phyloP scores from a whole-genome alignment of 2,113 vertebrate species.

The Microtus oregoni region DNA sequence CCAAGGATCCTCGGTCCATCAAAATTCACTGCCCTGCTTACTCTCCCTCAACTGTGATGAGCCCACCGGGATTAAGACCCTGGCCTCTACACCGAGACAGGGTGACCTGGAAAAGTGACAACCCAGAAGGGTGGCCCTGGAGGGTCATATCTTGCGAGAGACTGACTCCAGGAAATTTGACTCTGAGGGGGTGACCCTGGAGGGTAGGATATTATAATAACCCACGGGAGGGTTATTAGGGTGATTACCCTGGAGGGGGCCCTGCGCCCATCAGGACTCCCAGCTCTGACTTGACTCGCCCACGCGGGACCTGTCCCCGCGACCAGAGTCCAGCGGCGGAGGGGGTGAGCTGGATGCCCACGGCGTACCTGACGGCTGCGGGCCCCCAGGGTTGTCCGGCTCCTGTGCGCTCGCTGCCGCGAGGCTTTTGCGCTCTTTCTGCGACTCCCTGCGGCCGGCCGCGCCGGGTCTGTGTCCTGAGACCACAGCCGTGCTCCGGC shows the following conservation, averaged over 20 bases:
- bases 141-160: not conserved
- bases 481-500: constrained; percentile 48
- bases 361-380: constrained; percentile 68
- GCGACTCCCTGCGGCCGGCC: constrained; percentile 88
- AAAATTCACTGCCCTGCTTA: not conserved
- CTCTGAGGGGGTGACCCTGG: not conserved
- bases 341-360: not conserved
- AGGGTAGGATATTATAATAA: not conserved
- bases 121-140: not conserved
- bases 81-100: not conserved
- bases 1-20: not conserved
- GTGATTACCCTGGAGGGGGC: not conserved
- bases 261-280: not conserved
- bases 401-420: constrained; percentile 53
- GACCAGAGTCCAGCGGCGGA: not conserved
- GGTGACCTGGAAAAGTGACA: not conserved
- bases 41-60: no score
- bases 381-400: constrained; percentile 33
- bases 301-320: not conserved
- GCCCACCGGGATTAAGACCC: not conserved
- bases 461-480: constrained; percentile 23
- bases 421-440: constrained; percentile 86
- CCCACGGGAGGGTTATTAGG: not conserved
- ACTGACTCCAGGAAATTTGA: not conserved
- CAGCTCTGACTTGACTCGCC: not conserved